Evolutionary conservation across 2,797 vertebrate species (phyloP), one percentile per base, ranked within the genome.

Genomic region (Knipowitschia caucasica): DNA sequence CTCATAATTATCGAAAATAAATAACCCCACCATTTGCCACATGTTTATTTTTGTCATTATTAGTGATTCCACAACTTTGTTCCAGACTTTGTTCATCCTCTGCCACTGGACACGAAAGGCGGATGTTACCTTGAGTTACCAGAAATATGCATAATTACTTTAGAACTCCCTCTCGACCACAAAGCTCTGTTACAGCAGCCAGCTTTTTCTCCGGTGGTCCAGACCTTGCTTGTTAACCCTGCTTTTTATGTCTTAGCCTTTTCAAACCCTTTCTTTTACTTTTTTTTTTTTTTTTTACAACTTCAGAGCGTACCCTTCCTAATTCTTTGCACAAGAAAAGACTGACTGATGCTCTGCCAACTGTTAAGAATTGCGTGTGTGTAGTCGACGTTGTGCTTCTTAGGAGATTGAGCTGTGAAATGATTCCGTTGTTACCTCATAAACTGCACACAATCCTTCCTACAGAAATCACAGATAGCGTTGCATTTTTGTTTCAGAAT

Each of bases 331-430:
- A 81, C 70, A 66, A 75, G 72, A 69, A 64, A 64, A 73, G 62
- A 67, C 60, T 44, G 76, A 71, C 67, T 71, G 81, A 81, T 77
- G 83, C 74, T 69, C 68, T 82, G 74, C 82, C 85, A 86, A 67
- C 58, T 64, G 50, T 50, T 71, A 50, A 62, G 67, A 66, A 55
- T 51, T 73, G 61, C 58, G n/a, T n/a, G n/a, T 62, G 64, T 65
- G 69, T 58, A 42, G 51, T 65, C 40, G 53, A 59, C 7, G 26
- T 79, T 77, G 71, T 59, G 67, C 59, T 65, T 75, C 31, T 63
- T 50, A 33, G 36, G 59, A 74, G 59, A 67, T 72, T 75, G 61
- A 77, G 62, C 44, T 34, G 29, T 45, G 47, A 66, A 53, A 63
- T 43, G n/a, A 55, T 57, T 39, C 25, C 17, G 34, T 55, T 61